phyloP scores from a whole-genome alignment of 2,888 invertebrate species.

The Caenorhabditis doughertyi region DNA sequence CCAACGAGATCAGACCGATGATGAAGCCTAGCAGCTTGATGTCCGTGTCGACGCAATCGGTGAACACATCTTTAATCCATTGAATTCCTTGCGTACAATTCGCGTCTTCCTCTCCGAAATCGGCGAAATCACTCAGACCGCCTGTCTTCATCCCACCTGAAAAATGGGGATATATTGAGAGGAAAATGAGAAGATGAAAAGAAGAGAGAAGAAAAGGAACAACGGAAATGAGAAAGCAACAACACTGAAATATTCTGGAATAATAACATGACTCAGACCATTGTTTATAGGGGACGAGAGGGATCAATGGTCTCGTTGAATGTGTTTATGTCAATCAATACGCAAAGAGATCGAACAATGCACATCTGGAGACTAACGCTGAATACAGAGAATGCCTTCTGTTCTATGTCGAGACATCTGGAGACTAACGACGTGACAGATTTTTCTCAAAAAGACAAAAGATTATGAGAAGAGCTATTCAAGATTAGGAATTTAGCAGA shows the following conservation, averaged over 20 bases:
- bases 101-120: conserved; percentile 61
- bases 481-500: too few relatives aligned
- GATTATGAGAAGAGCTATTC: too few relatives aligned
- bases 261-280: background rate
- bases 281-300: background rate
- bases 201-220: background rate
- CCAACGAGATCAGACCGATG: conserved; percentile 82
- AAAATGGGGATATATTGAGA: background rate
- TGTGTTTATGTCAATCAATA: background rate
- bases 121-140: conserved; percentile 63
- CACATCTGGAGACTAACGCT: too few relatives aligned
- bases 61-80: conserved; percentile 77
- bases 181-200: background rate
- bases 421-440: too few relatives aligned
- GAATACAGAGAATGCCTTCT: too few relatives aligned
- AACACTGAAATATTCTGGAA: background rate
- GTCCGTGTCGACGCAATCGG: conserved; percentile 77
- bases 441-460: too few relatives aligned
- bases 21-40: conserved; percentile 86
- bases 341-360: background rate
- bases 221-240: background rate
- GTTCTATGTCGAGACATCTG: background rate
- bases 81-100: conserved; percentile 74
- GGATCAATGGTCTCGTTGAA: background rate
- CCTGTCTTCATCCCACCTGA: conserved; percentile 70